Evolutionary conservation across 1,140 invertebrate species (phyloP), one percentile per base, ranked within the genome.

Genomic region (Xylocopa sonorina): DNA sequence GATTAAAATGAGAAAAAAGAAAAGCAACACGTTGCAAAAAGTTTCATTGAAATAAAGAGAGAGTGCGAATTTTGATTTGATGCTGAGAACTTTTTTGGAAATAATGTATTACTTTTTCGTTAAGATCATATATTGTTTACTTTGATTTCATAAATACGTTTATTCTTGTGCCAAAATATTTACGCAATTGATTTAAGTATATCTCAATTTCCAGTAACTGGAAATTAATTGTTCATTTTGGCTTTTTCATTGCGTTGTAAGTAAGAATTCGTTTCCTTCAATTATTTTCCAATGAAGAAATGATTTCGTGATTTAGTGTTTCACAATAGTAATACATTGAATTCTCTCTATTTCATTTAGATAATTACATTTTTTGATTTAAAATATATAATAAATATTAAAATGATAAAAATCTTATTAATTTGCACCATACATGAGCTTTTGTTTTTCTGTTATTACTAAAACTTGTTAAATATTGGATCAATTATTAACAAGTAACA

Each of bases 401-500:
- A 63, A 71, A 32, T 48, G 38, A 51, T 74, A 63, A 43, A 53
- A 64, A 73, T 46, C 24, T 46, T 60, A 60, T 48, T 53, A 60
- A 80, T 68, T 77, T 66, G 41, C 57, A 53, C 51, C 67, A 21
- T 64, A 55, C 16, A 53, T 4, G 21, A 46, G 29, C 10, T 18
- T 62, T 69, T 21, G 3, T 16, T 32, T 69, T 10, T 62, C 48
- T 57, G 46, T 48, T 55, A 67, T 16, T 24, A 64, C 48, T n/a
- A 34, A 55, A 53, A 53, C 38, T 63, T 53, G 18, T 53, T 55
- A n/a, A 53, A 48, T 18, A 57, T 62, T 50, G 29, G 43, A 77
- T 81, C 81, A 58, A n/a, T 46, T 63, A 62, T 85, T 78, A 89
- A 66, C 58, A 51, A 32, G 75, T 38, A 38, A 85, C 78, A 75